Evolutionary conservation across 2,888 invertebrate genomes (phyloP).

Genomic region (Brenthis hecate): DNA sequence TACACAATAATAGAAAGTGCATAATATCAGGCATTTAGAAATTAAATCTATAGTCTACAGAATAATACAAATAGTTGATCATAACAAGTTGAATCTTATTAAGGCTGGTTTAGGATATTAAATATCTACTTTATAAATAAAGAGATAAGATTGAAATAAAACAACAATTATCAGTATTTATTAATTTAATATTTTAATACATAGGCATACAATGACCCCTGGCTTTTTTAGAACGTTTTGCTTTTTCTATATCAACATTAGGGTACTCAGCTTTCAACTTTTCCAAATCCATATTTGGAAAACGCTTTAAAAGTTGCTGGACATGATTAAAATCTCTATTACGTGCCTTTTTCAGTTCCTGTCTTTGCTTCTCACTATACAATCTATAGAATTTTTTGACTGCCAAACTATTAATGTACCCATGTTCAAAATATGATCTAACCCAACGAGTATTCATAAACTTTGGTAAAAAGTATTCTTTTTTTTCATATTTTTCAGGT

Average conservation of each 20-base stretch:
- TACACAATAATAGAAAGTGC: too few species aligned
- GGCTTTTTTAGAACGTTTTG: slow-evolving; percentile 80
- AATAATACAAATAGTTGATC: too few species aligned
- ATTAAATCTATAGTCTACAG: too few species aligned
- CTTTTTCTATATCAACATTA: slow-evolving; percentile 87
- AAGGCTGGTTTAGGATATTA: too few species aligned
- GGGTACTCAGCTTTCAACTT: slow-evolving; percentile 88
- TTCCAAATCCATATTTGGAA: slow-evolving; percentile 89
- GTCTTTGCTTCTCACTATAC: slow-evolving; percentile 85
- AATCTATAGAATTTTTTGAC: slow-evolving; percentile 81
- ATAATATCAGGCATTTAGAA: too few species aligned
- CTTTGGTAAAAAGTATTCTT: slow-evolving; percentile 86
- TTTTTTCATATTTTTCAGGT: slow-evolving; percentile 77
- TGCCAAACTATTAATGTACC: slow-evolving; percentile 79
- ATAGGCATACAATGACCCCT: slow-evolving; percentile 84
- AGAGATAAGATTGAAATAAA: background rate
- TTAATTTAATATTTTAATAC: slow-evolving; percentile 49
- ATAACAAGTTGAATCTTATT: too few species aligned
- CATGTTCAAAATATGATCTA: slow-evolving; percentile 79
- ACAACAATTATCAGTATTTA: background rate
- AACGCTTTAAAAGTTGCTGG: slow-evolving; percentile 86
- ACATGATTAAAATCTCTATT: slow-evolving; percentile 87
- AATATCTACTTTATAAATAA: too few species aligned
- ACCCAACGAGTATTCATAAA: slow-evolving; percentile 86
- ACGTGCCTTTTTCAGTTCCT: slow-evolving; percentile 78